Evolutionary conservation across 2,113 vertebrate genomes (phyloP).

Genomic region (Lycaon pictus): DNA sequence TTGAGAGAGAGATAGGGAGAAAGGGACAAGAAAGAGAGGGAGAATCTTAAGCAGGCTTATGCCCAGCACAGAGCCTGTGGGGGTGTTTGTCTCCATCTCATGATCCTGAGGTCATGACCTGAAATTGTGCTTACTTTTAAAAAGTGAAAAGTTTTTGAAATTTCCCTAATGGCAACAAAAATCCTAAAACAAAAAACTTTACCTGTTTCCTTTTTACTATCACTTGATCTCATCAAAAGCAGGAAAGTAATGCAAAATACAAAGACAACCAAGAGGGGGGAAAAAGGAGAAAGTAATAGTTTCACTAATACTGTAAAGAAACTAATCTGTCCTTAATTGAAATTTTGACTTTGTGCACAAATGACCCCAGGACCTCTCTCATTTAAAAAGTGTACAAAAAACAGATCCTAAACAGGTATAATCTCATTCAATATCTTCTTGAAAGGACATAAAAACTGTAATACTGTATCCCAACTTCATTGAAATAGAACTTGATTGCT

Average conservation of each 20-base stretch:
- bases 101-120: not conserved
- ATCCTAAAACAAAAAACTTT: not conserved
- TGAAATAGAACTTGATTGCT: not conserved
- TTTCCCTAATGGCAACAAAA: not conserved
- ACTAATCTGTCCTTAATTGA: not conserved
- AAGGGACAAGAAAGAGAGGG: not conserved
- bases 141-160: not conserved
- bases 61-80: not conserved
- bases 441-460: not conserved
- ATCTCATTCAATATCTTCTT: not conserved
- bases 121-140: not conserved
- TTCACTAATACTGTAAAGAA: not conserved
- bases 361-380: not conserved
- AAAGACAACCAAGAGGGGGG: not conserved
- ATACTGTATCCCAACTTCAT: not conserved
- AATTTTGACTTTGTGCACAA: not conserved
- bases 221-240: constrained; percentile 17
- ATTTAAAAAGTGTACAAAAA: not conserved
- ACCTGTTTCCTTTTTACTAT: not conserved
- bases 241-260: not conserved
- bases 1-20: not conserved
- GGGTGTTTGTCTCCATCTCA: not conserved
- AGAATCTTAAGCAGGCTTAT: not conserved
- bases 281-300: not conserved
- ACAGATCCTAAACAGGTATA: not conserved